Conservation (phyloP, 2,113 vertebrate genomes). For the Dipodomys merriami region DNA sequence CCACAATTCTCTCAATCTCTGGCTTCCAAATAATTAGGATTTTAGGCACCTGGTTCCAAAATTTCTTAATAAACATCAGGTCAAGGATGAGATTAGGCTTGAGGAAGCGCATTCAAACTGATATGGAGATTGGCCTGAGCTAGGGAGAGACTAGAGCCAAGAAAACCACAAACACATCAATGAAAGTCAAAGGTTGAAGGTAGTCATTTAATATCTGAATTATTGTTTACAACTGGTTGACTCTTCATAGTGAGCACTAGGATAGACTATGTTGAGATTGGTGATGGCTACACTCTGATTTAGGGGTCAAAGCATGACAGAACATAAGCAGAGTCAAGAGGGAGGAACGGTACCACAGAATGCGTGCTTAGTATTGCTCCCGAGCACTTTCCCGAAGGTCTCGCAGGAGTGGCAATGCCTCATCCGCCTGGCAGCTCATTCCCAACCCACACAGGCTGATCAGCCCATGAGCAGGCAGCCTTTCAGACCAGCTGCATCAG, state of each 20-base stretch:
- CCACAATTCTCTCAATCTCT: no score
- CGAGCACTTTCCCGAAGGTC: background rate
- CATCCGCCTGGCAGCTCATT: background rate
- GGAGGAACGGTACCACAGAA: background rate
- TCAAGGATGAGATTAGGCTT: background rate
- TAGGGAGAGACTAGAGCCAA: background rate
- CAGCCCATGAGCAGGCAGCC: background rate
- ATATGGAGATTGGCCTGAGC: background rate
- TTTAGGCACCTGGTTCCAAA: background rate
- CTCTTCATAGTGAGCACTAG: background rate
- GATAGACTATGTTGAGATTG: background rate
- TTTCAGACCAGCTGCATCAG: background rate
- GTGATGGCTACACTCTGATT: background rate
- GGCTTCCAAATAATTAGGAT: no score
- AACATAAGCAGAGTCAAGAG: background rate
- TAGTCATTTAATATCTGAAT: background rate
- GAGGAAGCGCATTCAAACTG: background rate
- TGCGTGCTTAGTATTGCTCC: background rate
- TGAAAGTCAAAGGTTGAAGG: background rate
- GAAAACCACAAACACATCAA: background rate
- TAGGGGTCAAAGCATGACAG: background rate
- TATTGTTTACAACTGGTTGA: background rate
- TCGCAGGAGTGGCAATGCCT: background rate
- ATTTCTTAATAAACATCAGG: constrained; percentile 10
- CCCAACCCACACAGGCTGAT: constrained; percentile 36